phyloP scores from a whole-genome alignment of 2,113 vertebrate genomes.

The Triplophysa dalaica region DNA sequence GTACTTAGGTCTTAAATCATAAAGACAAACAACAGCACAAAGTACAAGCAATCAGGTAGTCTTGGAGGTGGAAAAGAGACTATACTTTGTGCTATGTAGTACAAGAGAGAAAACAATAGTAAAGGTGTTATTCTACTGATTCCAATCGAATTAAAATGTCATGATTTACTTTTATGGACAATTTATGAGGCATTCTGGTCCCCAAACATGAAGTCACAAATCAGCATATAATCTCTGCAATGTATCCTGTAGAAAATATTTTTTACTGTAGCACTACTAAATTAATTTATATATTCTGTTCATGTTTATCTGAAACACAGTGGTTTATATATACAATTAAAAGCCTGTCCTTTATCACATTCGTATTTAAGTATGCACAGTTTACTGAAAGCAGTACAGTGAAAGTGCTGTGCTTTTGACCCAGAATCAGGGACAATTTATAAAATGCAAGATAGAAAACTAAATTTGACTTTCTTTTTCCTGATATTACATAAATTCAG shows the following conservation, averaged over 20 bases:
- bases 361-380: no score
- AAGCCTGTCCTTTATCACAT: background rate
- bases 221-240: slow-evolving; percentile 2
- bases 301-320: background rate
- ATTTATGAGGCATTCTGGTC: slow-evolving; percentile 9
- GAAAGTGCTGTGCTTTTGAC: background rate
- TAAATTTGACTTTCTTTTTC: slow-evolving; percentile 15
- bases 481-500: background rate
- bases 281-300: background rate
- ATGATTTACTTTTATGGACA: background rate
- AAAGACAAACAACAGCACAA: slow-evolving; percentile 13
- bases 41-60: slow-evolving; percentile 13
- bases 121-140: background rate
- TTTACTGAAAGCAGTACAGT: background rate
- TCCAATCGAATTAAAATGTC: background rate
- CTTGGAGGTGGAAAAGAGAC: background rate
- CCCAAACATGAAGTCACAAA: background rate
- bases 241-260: background rate
- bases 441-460: slow-evolving; percentile 26
- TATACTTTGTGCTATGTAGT: background rate
- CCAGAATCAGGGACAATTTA: slow-evolving; percentile 8
- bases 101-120: background rate
- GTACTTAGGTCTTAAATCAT: background rate
- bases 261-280: slow-evolving; percentile 13
- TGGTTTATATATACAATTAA: background rate